Percentiles rank a stretch among this genome's conserved stretches.
Conservation (phyloP, 2,797 vertebrate species). For the Artibeus jamaicensis region DNA sequence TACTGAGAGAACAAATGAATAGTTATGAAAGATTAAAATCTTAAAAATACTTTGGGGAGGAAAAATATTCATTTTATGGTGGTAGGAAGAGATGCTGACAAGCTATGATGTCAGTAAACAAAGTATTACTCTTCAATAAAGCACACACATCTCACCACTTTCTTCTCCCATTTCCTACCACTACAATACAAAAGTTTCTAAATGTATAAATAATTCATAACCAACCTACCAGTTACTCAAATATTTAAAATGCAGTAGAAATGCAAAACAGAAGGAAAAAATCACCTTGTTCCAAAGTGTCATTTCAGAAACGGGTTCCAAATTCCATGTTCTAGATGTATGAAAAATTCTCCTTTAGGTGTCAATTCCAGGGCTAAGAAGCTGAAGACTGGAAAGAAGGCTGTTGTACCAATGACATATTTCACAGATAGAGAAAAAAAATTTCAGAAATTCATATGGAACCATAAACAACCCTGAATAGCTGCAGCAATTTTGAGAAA, state of each 20-base stretch:
- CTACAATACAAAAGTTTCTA: background rate
- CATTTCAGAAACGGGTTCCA: background rate
- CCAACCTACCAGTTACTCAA: background rate
- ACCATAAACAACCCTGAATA: no score
- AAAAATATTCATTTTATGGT: background rate
- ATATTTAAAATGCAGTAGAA: conserved; percentile 36
- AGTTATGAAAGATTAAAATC: background rate
- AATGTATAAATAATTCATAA: background rate
- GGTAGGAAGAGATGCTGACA: background rate
- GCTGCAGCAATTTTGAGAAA: no score
- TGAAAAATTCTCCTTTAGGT: background rate
- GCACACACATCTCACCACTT: background rate
- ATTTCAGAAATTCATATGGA: no score
- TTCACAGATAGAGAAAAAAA: no score
- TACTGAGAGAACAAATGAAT: conserved; percentile 7
- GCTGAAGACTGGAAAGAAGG: background rate
- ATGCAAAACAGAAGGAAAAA: conserved; percentile 25
- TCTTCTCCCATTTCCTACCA: background rate
- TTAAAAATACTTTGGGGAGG: conserved; percentile 20
- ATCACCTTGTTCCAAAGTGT: background rate
- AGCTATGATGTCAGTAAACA: background rate
- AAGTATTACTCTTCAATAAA: background rate
- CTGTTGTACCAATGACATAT: no score
- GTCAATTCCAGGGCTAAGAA: background rate
- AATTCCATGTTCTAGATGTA: background rate